phyloP scores from a whole-genome alignment of 2,113 vertebrate genomes.

The Gymnorhina tibicen region DNA sequence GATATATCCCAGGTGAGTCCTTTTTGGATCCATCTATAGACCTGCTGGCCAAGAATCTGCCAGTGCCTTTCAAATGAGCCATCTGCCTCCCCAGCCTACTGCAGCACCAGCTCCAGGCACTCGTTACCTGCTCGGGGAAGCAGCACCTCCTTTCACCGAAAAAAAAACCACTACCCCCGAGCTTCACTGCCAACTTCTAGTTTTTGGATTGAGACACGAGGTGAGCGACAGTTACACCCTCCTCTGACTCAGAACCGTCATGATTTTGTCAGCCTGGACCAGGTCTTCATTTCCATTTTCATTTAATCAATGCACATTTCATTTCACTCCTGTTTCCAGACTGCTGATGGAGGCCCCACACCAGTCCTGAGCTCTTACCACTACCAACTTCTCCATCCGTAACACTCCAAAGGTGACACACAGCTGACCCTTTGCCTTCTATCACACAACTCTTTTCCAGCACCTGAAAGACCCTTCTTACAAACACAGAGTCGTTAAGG shows the following conservation, averaged over 20 bases:
- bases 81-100: neutral
- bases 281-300: neutral
- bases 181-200: neutral
- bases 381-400: neutral
- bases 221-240: neutral
- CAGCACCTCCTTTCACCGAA: accelerated
- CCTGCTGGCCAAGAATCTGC: neutral
- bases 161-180: accelerated
- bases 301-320: neutral
- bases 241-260: neutral
- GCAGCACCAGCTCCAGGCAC: neutral
- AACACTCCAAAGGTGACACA: neutral
- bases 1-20: neutral
- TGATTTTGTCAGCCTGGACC: neutral
- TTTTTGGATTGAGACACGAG: neutral
- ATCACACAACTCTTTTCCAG: neutral
- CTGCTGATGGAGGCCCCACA: neutral
- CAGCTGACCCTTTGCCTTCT: neutral
- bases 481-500: neutral
- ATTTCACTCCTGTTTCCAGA: neutral
- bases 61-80: neutral
- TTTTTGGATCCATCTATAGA: neutral
- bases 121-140: accelerated
- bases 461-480: neutral
- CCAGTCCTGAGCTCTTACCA: neutral